Base-by-base conservation (phyloP, 1,140 invertebrate species). In the Nylanderia fulva region DNA sequence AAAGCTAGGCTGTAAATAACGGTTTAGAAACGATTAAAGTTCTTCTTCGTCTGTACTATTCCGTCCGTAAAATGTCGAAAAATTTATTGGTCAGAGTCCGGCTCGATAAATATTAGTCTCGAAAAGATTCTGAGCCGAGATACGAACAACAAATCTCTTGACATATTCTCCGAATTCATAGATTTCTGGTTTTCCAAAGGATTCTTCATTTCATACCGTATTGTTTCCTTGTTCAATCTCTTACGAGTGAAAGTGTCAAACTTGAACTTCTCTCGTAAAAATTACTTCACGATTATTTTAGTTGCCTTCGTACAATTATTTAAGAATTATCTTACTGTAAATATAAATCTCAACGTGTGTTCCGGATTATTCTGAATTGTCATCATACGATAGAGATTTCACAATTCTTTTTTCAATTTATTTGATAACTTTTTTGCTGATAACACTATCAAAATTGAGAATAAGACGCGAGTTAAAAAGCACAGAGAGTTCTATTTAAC, bases 1-100 rank as follows among this genome's bases (percentile, higher is more conserved):
- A 54, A 79, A 79, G 21, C 27, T 36, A 29, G 1, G 18, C 13
- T 29, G 52, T 82, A 82, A 82, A 82, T 82, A 71, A 71, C 66
- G 27, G 24, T 45, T 82, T 82, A 58, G 52, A 13, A 33, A 11
- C 24, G 36, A n/a, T n/a, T 80, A n/a, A 29, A 69, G 11, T 68
- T 39, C 29, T 42, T 18, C 15, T 21, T 5, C 60, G 52, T 9
- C 9, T 45, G n/a, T n/a, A n/a, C n/a, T n/a, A n/a, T n/a, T 36
- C 29, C 15, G 60, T 52, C 42, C 42, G 33, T 82, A 82, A 82
- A 45, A 52, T 24, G 24, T 80, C 33, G 64, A 72, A 71, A 82
- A 71, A 82, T 82, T 82, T 71, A 82, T 82, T 82, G 52, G 18
- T 71, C 66, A 36, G 8, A 9, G 21, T 0, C 29, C n/a, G 15